A percentile compares a stretch with the other conserved stretches of the same genome.
These are phyloP conservation scores for Alaudala cheleensis DNA, from an alignment of 2,113 vertebrate genomes.

Conservation along the genomic window DNA sequence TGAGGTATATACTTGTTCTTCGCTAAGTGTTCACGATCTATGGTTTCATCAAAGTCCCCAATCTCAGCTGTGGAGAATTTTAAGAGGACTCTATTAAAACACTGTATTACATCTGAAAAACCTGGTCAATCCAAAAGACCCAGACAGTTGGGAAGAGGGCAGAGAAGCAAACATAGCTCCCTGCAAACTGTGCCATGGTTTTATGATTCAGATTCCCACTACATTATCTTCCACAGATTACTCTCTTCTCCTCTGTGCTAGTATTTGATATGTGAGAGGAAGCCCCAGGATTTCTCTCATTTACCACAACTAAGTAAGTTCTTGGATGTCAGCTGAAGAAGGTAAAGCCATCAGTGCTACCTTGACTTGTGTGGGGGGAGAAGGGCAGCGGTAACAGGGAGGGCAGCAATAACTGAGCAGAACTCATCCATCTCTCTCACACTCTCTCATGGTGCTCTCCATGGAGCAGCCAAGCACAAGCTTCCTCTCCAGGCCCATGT, in stretches of 20 bases:
- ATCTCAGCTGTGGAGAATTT: constrained; percentile 86
- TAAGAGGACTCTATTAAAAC: constrained; percentile 1
- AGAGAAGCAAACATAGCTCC: neutral
- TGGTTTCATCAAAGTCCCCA: constrained; percentile 95
- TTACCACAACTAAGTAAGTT: neutral
- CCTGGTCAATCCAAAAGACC: neutral
- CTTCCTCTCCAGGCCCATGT: neutral
- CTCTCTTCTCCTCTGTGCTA: neutral
- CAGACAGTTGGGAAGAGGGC: neutral
- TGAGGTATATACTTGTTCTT: constrained; percentile 97
- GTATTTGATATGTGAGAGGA: neutral
- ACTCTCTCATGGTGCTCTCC: neutral
- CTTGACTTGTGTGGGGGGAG: neutral
- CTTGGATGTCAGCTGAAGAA: neutral
- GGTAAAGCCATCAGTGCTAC: neutral
- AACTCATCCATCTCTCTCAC: neutral
- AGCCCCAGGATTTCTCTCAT: neutral
- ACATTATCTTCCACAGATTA: neutral
- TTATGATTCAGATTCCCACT: neutral
- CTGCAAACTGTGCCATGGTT: neutral
- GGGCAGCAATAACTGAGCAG: neutral
- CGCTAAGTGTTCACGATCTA: constrained; percentile 90
- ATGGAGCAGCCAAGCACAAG: neutral
- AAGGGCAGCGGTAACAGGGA: neutral
- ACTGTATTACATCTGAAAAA: neutral